Conservation (phyloP, 2,113 vertebrate species). For the Bothrops jararaca region DNA sequence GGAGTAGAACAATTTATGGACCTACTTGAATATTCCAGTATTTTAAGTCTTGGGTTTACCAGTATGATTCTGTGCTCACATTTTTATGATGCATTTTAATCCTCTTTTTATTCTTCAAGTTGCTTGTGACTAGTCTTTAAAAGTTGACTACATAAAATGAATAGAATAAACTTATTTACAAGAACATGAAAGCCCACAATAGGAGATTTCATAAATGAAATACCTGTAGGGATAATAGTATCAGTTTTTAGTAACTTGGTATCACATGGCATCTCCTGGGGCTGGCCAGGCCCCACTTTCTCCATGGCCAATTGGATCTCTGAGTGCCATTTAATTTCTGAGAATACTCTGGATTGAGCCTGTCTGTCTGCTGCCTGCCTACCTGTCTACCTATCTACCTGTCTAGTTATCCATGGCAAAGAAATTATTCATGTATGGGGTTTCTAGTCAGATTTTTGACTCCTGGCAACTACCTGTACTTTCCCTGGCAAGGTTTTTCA, state of each 20-base stretch:
- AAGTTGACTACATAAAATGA: background rate
- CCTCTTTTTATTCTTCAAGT: background rate
- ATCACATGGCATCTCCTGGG: too few relatives aligned
- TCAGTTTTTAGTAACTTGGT: too few relatives aligned
- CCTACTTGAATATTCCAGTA: background rate
- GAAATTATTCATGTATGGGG: too few relatives aligned
- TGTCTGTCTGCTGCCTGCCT: too few relatives aligned
- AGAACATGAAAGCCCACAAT: background rate
- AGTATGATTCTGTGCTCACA: background rate
- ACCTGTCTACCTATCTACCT: too few relatives aligned
- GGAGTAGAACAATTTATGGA: background rate
- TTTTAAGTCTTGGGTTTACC: background rate
- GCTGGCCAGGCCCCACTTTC: background rate
- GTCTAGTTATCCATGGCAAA: too few relatives aligned
- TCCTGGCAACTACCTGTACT: background rate
- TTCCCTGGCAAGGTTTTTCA: background rate
- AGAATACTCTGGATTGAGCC: background rate
- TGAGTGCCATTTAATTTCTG: background rate
- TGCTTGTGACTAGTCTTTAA: background rate
- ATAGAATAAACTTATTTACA: background rate
- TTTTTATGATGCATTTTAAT: too few relatives aligned
- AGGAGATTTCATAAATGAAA: background rate
- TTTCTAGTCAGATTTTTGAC: background rate
- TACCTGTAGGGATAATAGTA: background rate
- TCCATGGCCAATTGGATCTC: background rate